Base-by-base conservation (phyloP, 2,888 invertebrate species). In the Tenthredo scrophulariae region DNA sequence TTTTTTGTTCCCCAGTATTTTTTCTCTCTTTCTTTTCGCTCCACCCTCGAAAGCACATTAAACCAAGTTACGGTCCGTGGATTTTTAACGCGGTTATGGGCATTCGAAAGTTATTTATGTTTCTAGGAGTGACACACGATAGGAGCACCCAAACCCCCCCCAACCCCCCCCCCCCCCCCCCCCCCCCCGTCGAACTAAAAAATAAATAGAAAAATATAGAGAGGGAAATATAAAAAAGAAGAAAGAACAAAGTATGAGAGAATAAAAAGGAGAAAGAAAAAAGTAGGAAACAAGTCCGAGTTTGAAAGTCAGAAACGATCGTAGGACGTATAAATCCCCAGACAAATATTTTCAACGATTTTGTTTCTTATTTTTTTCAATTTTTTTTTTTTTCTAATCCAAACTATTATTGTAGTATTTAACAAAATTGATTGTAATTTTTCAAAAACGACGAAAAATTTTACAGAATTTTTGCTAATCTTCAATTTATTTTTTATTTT, bases 91-190 rank as follows among this genome's bases (percentile, higher is more conserved):
- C 91, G 90, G 90, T 91, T 91, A 91, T 89, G 91, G 90, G 89
- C 90, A 90, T 91, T 91, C 90, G 89, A 86, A 88, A 89, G 91
- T 91, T 91, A 91, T 91, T 91, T 91, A 91, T 91, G 91, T 89
- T 87, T 86, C 88, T 87, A 87, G 82, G 70, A 82, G 82, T 70
- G 83, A 84, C 84, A 46, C 83, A 58, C 83, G 80, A 62, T 62
- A 80, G 80, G 62, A 15, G 37, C 15, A 58, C 15, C 58, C 18
- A 10, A 46, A 33, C 33, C 5, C 46, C 13, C 46, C 46, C 13
- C 10, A 43, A 9, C 40, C 40, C 9, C 10, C 10, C 9, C 40
- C 40, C 13, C 3, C 50, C 15, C 9, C 13, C 1, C 50, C 50
- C 15, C 50, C 46, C 3, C 15, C 46, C 18, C 46, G 0, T 5